Evolutionary conservation across 1,140 invertebrate genomes (phyloP), one percentile per base, ranked within the genome.

Genomic region (Drosophila aff.): DNA sequence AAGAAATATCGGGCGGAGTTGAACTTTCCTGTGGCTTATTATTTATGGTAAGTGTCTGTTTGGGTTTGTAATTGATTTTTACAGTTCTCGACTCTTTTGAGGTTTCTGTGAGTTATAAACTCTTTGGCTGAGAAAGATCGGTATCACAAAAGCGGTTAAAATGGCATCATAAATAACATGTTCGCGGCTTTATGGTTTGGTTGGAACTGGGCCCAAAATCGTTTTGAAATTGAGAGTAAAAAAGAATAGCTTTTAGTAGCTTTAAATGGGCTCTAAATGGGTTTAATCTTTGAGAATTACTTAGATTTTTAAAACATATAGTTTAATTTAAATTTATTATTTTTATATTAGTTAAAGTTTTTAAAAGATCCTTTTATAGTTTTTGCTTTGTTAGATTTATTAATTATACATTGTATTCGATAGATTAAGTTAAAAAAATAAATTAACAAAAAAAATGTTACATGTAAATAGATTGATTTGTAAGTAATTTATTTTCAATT

Each of bases 21-120:
- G 49, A 57, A 23, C 53, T 67, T 57, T 52, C 40, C 49, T 46
- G 38, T 78, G 79, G 63, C 74, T 83, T 83, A 79, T 86, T 86
- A 76, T 86, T 86, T 86, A 86, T 86, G 79, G 76, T 85, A 85
- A 85, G 65, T 72, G 71, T 50, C 65, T 82, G 63, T 75, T 71
- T 84, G 57, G 52, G 50, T 63, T 79, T 79, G 84, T 87, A 84
- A 89, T 84, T 87, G 84, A 89, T 84, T 87, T 89, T 78, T 81
- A 75, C 65, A 81, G 82, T 79, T 84, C 69, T 76, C 55, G 21
- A 31, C 41, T 43, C 49, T 41, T 41, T 40, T 55, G 55, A 26
- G 47, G 57, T 60, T 66, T 10, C 23, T 52, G 28, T 63, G 69
- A 62, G 60, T 63, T 73, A 73, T 76, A 72, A 76, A 65, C 81